Base-by-base conservation (phyloP, 2,797 vertebrate genomes). In the Rhinatrema bivittatum region DNA sequence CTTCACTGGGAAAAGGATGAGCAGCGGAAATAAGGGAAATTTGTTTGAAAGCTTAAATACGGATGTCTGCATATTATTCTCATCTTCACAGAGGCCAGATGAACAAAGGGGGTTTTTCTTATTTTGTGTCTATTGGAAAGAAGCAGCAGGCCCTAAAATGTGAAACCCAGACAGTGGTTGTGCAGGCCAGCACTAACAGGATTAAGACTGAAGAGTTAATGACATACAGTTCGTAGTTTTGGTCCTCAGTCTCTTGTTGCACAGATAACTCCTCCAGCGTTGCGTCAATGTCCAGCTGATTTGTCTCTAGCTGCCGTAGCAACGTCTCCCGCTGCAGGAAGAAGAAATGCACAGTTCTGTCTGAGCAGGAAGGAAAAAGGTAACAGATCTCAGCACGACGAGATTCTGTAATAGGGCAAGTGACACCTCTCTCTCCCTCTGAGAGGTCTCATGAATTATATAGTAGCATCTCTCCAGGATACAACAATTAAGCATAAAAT, bases 231-330 rank as follows among this genome's bases (percentile, higher is more conserved):
- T 95, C 84, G 19, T 99, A 99, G 75, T 99, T 98, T 50, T 98
- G 96, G 68, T 98, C 95, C 61, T 98, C 96, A 0, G 95, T 97
- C 74, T 99, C 95, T 58, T 97, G 92, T 74, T 99, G 96, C 49
- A 98, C 93, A 0, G 64, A 87, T 6, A 99, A 85, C 64, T 99
- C 96, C 78, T 99, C 96, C 68, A 99, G 62, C 0, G 93, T 98
- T 21, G 96, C 96, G 6, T 99, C 96, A 14, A 96, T 94, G 68
- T 99, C 96, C 49, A 99, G 76, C 70, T 98, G 96, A 70, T 99
- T 99, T 2, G 95, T 99, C 79, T 97, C 95, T 69, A 99, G 85
- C 76, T 99, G 96, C 56, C 94, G 87, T 49, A 99, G 73, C 34
- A 99, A 74, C 0, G 96, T 99, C 72, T 99, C 96, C 51, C 96